Percentiles rank a stretch among this genome's conserved stretches.
These are phyloP conservation scores for Oryzias woworae DNA, from an alignment of 2,113 vertebrate genomes.

Conservation along the genomic window DNA sequence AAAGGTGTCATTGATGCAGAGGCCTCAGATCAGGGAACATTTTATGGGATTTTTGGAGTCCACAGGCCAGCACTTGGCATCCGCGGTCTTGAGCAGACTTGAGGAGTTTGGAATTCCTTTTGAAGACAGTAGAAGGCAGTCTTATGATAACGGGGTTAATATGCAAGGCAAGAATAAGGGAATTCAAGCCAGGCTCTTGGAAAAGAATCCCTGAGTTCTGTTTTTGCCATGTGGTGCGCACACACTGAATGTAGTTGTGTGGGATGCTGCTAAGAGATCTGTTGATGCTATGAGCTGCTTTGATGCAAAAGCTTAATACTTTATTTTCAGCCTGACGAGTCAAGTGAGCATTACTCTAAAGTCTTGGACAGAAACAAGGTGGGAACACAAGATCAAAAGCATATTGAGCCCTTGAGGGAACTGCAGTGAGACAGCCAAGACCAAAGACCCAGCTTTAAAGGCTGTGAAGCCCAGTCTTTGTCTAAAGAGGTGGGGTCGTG, in stretches of 20 bases:
- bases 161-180: slow-evolving; percentile 12
- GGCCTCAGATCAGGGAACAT: slow-evolving; percentile 2
- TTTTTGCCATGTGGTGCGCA: slow-evolving; percentile 3
- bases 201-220: neutral
- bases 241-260: slow-evolving; percentile 6
- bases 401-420: slow-evolving; percentile 2
- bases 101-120: slow-evolving; percentile 7
- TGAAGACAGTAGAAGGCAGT: slow-evolving; percentile 4
- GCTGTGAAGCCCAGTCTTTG: neutral
- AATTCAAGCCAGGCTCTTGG: slow-evolving; percentile 2
- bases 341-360: neutral
- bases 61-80: slow-evolving; percentile 8
- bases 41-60: neutral
- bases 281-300: slow-evolving; percentile 2
- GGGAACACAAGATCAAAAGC: slow-evolving; percentile 4
- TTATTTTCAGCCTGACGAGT: slow-evolving; percentile 6
- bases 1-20: neutral
- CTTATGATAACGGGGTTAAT: neutral
- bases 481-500: neutral
- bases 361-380: slow-evolving; percentile 11
- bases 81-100: neutral
- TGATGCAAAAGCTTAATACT: slow-evolving; percentile 8
- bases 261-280: slow-evolving; percentile 5
- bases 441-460: neutral
- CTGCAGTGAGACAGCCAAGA: neutral